phyloP scores from a whole-genome alignment of 2,797 vertebrate genomes.

The Prionace glauca region DNA sequence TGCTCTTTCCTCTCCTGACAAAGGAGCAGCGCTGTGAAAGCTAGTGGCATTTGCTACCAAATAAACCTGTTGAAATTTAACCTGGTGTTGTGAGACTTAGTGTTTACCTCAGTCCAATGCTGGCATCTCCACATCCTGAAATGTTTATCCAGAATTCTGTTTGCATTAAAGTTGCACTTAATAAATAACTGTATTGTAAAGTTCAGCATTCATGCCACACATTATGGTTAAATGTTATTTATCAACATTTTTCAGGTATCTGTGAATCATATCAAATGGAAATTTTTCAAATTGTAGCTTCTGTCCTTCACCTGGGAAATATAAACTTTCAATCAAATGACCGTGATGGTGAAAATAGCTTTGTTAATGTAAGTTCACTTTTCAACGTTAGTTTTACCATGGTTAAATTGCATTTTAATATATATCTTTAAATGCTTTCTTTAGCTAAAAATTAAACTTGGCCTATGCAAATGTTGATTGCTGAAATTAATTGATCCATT shows the following conservation, averaged over 20 bases:
- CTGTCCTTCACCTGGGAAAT: conserved; percentile 68
- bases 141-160: neutral
- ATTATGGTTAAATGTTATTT: conserved; percentile 1
- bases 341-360: conserved; percentile 58
- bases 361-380: conserved; percentile 54
- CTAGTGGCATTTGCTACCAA: too few species aligned
- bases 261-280: conserved; percentile 65
- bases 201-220: neutral
- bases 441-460: neutral
- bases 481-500: neutral
- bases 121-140: neutral
- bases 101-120: too few species aligned
- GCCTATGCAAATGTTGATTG: neutral
- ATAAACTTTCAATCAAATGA: conserved; percentile 56
- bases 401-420: too few species aligned
- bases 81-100: too few species aligned
- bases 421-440: neutral
- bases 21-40: too few species aligned
- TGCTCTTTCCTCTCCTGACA: too few species aligned
- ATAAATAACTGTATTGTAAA: neutral
- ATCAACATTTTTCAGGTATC: conserved; percentile 56
- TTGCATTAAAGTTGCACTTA: too few species aligned
- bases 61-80: too few species aligned
- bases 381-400: neutral
- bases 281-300: conserved; percentile 63